Evolutionary conservation across 1,140 invertebrate genomes (phyloP), one percentile per base, ranked within the genome.

Genomic region (Rhizoglyphus robini): DNA sequence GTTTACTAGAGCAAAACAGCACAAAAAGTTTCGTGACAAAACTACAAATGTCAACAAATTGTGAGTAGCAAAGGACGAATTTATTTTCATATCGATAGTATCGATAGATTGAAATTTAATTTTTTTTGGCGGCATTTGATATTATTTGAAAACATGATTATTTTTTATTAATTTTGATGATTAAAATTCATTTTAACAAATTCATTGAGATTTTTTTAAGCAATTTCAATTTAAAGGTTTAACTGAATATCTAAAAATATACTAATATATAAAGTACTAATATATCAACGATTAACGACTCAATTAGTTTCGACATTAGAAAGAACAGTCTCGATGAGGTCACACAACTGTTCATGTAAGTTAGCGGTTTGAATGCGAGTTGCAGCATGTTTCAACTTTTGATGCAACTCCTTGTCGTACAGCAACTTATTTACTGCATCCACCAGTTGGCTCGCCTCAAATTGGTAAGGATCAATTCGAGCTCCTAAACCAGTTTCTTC

Each of bases 361-460:
- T 48, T 27, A 31, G 27, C n/a, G 1, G 3, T 5, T 20, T 23
- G 27, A 13, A 67, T 67, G 27, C 57, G 30, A 23, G 65, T 29
- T 18, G 30, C 18, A 27, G 36, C 47, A 31, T 38, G 18, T 34
- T 66, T 48, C 11, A 67, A 15, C 20, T 23, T 67, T 13, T 23
- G 5, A 38, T 0, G 13, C 13, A 65, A 4, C 34, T 48, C n/a
- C 3, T 57, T 20, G 32, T 57, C 31, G 29, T 32, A n/a, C 1
- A 67, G 15, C 15, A 67, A 25, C 8, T 29, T 13, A 25, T 67
- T 62, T 15, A 65, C 59, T 5, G 61, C 25, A 4, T 8, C n/a
- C 1, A 67, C n/a, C 32, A 67, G 8, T 67, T 34, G 11, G 66
- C n/a, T n/a, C n/a, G n/a, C n/a, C n/a, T 58, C 23, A n/a, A 67